These are phyloP conservation scores for Lingula anatina DNA, from an alignment of 2,888 invertebrate genomes.

Conservation along the genomic window DNA sequence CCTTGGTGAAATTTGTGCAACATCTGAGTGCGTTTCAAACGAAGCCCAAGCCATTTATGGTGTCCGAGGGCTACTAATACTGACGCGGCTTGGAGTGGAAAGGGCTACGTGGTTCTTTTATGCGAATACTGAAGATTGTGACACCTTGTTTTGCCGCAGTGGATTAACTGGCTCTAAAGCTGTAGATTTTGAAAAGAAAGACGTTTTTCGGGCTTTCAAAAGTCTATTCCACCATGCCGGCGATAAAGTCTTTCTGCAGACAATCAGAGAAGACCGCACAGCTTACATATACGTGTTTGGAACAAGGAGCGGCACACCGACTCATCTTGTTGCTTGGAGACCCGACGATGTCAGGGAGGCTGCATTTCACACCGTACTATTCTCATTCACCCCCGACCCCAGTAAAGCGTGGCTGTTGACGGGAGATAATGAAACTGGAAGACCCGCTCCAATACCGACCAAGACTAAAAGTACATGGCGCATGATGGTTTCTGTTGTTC, in stretches of 20 bases:
- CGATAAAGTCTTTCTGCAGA: slow-evolving; percentile 14
- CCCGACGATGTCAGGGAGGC: slow-evolving; percentile 18
- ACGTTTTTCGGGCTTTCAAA: slow-evolving; percentile 19
- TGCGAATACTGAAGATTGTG: slow-evolving; percentile 16
- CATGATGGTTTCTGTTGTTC: too few species aligned
- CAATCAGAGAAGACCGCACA: slow-evolving; percentile 15
- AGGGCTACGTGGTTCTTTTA: slow-evolving; percentile 27
- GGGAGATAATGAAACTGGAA: too few species aligned
- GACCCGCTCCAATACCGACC: too few species aligned
- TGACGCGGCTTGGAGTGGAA: slow-evolving; percentile 16
- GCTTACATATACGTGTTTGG: slow-evolving; percentile 23
- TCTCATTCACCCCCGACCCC: too few species aligned
- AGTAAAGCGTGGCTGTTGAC: too few species aligned
- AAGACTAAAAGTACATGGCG: too few species aligned
- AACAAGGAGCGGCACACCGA: slow-evolving; percentile 5
- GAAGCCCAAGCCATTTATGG: slow-evolving; percentile 23
- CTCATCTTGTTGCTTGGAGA: slow-evolving; percentile 25
- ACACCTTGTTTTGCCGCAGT: slow-evolving; percentile 24
- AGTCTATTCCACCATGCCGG: slow-evolving; percentile 17
- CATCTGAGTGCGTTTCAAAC: slow-evolving; percentile 24
- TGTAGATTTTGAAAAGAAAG: slow-evolving; percentile 19
- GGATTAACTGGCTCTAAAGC: slow-evolving; percentile 18
- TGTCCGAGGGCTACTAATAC: slow-evolving; percentile 20
- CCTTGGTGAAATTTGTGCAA: slow-evolving; percentile 16
- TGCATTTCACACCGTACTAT: too few species aligned